Evolutionary conservation across 2,797 vertebrate species (phyloP), one percentile per base, ranked within the genome.

Genomic region (Sphenodon punctatus): DNA sequence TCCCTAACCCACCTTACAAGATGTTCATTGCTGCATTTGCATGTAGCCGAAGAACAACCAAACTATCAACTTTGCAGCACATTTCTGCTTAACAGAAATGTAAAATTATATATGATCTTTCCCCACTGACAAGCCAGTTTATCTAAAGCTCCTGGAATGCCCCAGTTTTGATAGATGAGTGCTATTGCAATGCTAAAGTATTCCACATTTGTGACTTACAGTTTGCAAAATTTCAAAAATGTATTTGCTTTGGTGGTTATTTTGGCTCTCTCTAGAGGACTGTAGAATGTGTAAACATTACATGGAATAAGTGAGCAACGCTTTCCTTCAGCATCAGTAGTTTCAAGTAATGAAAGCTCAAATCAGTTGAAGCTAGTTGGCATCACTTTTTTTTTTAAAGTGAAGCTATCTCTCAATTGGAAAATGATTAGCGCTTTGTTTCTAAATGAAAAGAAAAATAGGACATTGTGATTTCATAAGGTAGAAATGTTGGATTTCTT

Each of bases 141-240:
- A 64, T 72, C 73, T 59, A 84, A 85, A 77, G 71, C 67, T 88
- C 82, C 82, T 92, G 90, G 91, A 94, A 94, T 94, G 90, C 91
- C 89, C 89, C 70, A 77, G 88, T 93, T 93, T 76, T 86, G 88
- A 92, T 74, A 77, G 87, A 88, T 78, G 80, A 92, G 80, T 90
- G 89, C 83, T 92, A 16, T 88, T 93, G 89, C 45, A 2, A 89
- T 92, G 87, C 89, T 83, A 68, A 86, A 88, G 51, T 80, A 83
- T 70, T 88, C 80, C 85, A 91, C 88, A 88, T 93, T 85, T 86
- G 92, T 92, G 93, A 94, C 87, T 85, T 90, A 87, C 66, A 79
- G 79, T 94, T 90, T 82, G 89, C 87, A 83, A 91, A 74, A 66
- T 86, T 89, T 94, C 93, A 94, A 94, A 94, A 94, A 94, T 94